Percentiles rank a stretch among this genome's conserved stretches.
phyloP scores from a whole-genome alignment of 2,888 invertebrate species.

The Idaea biselata region DNA sequence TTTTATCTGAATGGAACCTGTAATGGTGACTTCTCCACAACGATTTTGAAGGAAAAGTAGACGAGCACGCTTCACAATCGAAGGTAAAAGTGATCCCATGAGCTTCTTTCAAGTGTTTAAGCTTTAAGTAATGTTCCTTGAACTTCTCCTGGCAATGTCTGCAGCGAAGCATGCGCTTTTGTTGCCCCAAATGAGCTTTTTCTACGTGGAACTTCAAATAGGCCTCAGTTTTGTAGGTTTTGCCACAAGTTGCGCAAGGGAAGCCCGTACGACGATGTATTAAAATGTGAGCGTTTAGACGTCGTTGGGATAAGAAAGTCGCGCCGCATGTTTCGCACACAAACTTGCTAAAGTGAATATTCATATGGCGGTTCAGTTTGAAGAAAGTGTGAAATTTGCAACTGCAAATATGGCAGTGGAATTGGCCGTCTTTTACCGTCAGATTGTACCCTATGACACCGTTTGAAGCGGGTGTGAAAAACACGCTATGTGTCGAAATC shows the following conservation, averaged over 20 bases:
- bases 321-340: slow-evolving; percentile 72
- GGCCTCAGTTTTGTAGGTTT: slow-evolving; percentile 69
- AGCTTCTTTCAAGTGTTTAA: slow-evolving; percentile 62
- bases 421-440: slow-evolving; percentile 48
- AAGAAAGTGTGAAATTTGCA: slow-evolving; percentile 70
- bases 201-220: slow-evolving; percentile 60
- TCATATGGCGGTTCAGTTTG: slow-evolving; percentile 69
- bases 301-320: slow-evolving; percentile 69
- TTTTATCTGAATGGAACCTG: slow-evolving; percentile 59
- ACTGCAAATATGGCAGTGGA: slow-evolving; percentile 62
- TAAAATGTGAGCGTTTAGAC: slow-evolving; percentile 62
- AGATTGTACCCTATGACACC: slow-evolving; percentile 70
- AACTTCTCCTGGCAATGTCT: slow-evolving; percentile 60
- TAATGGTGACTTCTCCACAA: slow-evolving; percentile 61
- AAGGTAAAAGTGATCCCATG: slow-evolving; percentile 59
- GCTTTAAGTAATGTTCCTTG: slow-evolving; percentile 57
- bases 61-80: slow-evolving; percentile 56
- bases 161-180: slow-evolving; percentile 53
- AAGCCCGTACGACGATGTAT: slow-evolving; percentile 62
- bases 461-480: slow-evolving; percentile 68
- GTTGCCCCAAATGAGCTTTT: slow-evolving; percentile 53
- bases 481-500: slow-evolving; percentile 52
- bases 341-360: slow-evolving; percentile 63
- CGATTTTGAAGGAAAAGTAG: slow-evolving; percentile 52
- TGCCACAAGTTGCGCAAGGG: slow-evolving; percentile 64